Base-by-base conservation (phyloP, 1,140 invertebrate species). In the Drosophila takahashii region DNA sequence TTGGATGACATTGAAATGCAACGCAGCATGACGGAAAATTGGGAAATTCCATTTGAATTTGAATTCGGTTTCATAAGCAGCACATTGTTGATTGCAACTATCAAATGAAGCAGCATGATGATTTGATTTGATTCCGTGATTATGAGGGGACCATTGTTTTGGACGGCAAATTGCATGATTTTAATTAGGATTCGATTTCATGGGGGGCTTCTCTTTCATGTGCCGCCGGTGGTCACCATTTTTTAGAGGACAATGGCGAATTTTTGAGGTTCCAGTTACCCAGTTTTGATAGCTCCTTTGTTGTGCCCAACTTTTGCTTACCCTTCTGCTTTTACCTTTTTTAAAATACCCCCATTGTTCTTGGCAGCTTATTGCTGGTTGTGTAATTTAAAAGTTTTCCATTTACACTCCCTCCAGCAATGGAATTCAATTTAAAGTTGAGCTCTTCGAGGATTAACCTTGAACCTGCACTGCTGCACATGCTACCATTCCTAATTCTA, bases 401-500 rank as follows among this genome's bases (percentile, higher is more conserved):
- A 64, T 58, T 83, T 61, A 13, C 61, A 13, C 3, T 13, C 29
- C 27, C 10, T 3, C 8, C 6, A 10, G 3, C 9, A 34, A 16
- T 18, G n/a, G 56, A 53, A 59, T 77, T 70, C 16, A 62, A 67
- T 71, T 81, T 62, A 47, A 59, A 67, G 48, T 59, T 62, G 22
- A 66, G 50, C n/a, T 59, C 59, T 60, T 56, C 42, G 36, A 44
- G 66, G 53, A 59, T 50, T 76, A 69, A 72, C 79, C 83, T 87
- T 86, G 81, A 86, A 78, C 65, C 65, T 60, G 64, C 62, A 67
- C 34, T 50, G 54, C 52, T 45, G 52, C 67, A 61, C 77, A 71
- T 71, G 79, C 70, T 37, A 53, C 58, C 59, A 61, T 65, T 81
- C 45, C 60, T 86, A 61, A 74, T 86, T 83, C 70, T 79, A 83